Base-by-base conservation (phyloP, 2,797 vertebrate species). In the Manis crassicaudata region DNA sequence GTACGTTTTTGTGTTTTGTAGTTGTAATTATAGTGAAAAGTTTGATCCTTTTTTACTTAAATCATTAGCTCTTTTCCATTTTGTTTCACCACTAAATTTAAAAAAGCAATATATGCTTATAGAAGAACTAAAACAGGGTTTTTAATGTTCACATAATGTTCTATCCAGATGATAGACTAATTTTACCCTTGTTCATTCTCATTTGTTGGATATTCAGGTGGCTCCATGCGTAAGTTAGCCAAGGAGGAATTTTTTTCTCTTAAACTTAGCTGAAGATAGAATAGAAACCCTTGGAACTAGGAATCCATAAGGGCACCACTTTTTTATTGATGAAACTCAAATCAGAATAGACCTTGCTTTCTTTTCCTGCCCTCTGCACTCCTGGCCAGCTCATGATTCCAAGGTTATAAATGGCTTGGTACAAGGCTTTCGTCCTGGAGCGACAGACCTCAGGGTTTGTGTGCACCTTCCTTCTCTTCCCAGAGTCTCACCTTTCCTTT, bases 81-180 rank as follows among this genome's bases (percentile, higher is more conserved):
- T 96, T 96, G 50, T 84, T 92, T 79, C 1, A 79, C 87, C 52
- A 72, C 16, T 84, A 72, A 80, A 76, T 46, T 46, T 2, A 46
- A 12, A 82, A 54, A 92, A 92, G 54, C 72, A 79, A 56, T 80
- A 37, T 58, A 91, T 37, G 18, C 35, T 75, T 40, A 63, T 76
- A 87, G 84, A 80, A 91, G 95, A 81, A 73, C 43, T 60, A 86
- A 95, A 94, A 46, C 72, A 86, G 46, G 46, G 82, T 67, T 91
- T 94, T 94, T 94, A 88, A 32, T 88, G 40, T 88, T 93, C 87
- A 14, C 9, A 9, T 88, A 70, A n/a, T 95, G 75, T 90, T 94
- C 80, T 91, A 56, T 87, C 37, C 16, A 81, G 32, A 81, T 65
- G 46, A 8, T 80, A 54, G 50, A 50, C 40, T 50, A 75, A 87